Evolutionary conservation across 1,140 invertebrate species (phyloP).

Genomic region (Gryllus bimaculatus): DNA sequence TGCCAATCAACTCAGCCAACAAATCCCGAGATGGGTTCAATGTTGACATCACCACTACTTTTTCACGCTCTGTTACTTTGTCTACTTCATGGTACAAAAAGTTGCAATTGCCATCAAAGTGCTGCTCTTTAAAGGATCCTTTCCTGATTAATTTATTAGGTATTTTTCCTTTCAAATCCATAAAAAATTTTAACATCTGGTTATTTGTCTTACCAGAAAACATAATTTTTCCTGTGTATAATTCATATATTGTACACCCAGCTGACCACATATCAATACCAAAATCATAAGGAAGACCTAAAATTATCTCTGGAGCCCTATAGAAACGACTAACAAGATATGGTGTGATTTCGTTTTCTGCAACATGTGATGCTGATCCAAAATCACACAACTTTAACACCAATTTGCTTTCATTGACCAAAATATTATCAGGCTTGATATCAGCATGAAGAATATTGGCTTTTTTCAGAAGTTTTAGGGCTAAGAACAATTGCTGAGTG

Average conservation of each 20-base stretch:
- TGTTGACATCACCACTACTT: constrained; percentile 88
- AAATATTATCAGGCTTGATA: constrained; percentile 99
- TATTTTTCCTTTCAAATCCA: constrained; percentile 98
- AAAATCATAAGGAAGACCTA: constrained; percentile 94
- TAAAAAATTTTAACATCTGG: constrained; percentile 98
- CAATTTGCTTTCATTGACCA: constrained; percentile 93
- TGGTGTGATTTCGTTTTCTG: constrained; percentile 94
- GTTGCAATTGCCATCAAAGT: constrained; percentile 95
- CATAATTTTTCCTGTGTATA: constrained; percentile 97
- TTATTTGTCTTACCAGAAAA: constrained; percentile 98
- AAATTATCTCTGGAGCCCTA: constrained; percentile 95
- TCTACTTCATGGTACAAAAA: constrained; percentile 97
- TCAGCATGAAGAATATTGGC: constrained; percentile 97
- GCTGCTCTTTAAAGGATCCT: constrained; percentile 88
- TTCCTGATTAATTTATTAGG: constrained; percentile 95
- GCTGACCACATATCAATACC: constrained; percentile 99
- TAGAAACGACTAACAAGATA: constrained; percentile 99
- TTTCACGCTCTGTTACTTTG: constrained; percentile 97
- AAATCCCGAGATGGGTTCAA: constrained; percentile 80
- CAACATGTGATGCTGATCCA: constrained; percentile 90
- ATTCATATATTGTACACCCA: constrained; percentile 94
- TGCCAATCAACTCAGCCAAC: constrained; percentile 74
- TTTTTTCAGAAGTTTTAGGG: constrained; percentile 89
- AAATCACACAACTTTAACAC: constrained; percentile 98
- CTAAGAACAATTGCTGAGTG: constrained; percentile 90